A percentile compares a stretch with the other conserved stretches of the same genome.
Evolutionary conservation across 2,797 vertebrate species (phyloP).

Genomic region (Rhinella marina): DNA sequence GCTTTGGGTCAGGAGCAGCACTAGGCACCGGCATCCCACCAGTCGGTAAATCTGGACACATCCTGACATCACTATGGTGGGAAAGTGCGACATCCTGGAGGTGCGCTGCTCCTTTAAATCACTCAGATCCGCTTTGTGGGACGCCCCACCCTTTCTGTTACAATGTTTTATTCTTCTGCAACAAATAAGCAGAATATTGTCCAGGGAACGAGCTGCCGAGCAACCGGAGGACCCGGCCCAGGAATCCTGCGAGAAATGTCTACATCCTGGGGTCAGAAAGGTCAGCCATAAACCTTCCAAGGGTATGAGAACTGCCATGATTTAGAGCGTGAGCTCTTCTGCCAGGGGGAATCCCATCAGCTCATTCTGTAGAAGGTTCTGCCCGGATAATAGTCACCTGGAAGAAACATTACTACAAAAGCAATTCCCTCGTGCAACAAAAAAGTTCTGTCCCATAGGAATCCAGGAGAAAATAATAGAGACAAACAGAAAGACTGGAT

Average conservation of each 20-base stretch:
- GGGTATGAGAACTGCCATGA: not conserved
- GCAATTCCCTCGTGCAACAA: no score
- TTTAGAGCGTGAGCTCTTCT: not conserved
- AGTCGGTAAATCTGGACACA: not conserved
- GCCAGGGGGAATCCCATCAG: not conserved
- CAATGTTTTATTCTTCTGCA: not conserved
- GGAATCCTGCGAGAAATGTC: not conserved
- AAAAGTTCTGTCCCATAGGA: no score
- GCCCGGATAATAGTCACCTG: no score
- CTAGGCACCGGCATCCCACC: no score
- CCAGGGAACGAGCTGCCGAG: not conserved
- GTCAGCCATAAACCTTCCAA: not conserved
- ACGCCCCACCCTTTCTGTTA: not conserved
- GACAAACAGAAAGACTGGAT: not conserved
- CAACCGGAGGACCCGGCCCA: not conserved
- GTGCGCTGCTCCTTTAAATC: not conserved
- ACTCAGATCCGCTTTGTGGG: not conserved
- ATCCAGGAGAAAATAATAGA: no score
- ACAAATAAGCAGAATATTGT: not conserved
- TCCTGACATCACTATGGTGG: not conserved
- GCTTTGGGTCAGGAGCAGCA: no score
- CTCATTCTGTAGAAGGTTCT: not conserved
- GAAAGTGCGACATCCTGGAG: not conserved
- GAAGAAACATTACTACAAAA: no score
- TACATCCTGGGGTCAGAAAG: conserved; percentile 4